Percentiles rank a stretch among this genome's conserved stretches.
These are phyloP conservation scores for Macaca mulatta DNA, from an alignment of 2,113 vertebrate genomes.

Conservation along the genomic window DNA sequence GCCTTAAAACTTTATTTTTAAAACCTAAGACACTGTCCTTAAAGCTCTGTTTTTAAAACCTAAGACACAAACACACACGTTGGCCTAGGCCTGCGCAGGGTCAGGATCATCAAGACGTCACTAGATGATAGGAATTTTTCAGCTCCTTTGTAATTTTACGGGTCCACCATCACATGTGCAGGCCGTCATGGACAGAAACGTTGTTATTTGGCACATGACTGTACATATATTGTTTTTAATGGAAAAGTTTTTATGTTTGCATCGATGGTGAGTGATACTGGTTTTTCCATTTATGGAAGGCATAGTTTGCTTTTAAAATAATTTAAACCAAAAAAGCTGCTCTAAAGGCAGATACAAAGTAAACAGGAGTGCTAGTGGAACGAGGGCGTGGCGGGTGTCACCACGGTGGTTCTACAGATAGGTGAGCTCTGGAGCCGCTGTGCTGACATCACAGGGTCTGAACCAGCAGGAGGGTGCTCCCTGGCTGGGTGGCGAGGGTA, in stretches of 20 bases:
- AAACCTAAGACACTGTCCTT: too few relatives aligned
- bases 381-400: not conserved
- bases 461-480: not conserved
- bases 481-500: not conserved
- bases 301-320: not conserved
- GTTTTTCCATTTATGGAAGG: not conserved
- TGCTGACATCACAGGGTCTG: not conserved
- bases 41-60: not conserved
- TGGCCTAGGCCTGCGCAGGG: not conserved
- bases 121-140: not conserved
- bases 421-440: not conserved
- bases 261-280: not conserved
- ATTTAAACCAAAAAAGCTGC: not conserved
- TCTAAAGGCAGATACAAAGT: not conserved
- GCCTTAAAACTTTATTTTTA: too few relatives aligned
- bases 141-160: not conserved
- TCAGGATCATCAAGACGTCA: not conserved
- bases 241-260: not conserved
- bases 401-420: not conserved
- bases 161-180: too few relatives aligned
- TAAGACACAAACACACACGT: not conserved
- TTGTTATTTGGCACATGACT: not conserved
- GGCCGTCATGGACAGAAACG: not conserved
- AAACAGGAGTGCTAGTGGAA: not conserved
- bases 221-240: not conserved